These are phyloP conservation scores for Stegodyphus mimosarum DNA, from an alignment of 1,140 invertebrate species.

Conservation along the genomic window DNA sequence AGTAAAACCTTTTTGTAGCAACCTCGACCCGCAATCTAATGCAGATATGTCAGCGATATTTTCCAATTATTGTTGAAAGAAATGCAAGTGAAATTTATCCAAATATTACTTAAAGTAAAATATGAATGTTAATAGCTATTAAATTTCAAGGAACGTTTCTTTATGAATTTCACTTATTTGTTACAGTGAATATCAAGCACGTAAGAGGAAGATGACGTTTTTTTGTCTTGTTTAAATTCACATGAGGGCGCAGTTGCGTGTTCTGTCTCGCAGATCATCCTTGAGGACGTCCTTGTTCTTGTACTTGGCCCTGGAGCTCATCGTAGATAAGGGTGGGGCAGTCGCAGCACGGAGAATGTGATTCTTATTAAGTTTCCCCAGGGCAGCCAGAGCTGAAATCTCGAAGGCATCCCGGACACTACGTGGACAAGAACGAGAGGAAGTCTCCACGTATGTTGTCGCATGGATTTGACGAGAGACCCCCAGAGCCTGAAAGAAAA, in stretches of 20 bases:
- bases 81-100: too few relatives aligned
- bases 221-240: slow-evolving; percentile 1
- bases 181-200: too few relatives aligned
- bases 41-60: too few relatives aligned
- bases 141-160: too few relatives aligned
- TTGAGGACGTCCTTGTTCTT: slow-evolving; percentile 42
- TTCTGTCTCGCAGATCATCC: slow-evolving; percentile 40
- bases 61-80: too few relatives aligned
- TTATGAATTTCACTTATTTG: too few relatives aligned
- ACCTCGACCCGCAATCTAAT: too few relatives aligned
- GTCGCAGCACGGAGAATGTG: slow-evolving; percentile 69
- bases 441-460: slow-evolving; percentile 77
- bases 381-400: slow-evolving; percentile 75
- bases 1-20: too few relatives aligned
- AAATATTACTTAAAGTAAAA: too few relatives aligned
- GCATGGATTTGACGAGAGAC: slow-evolving; percentile 75
- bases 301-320: slow-evolving; percentile 6
- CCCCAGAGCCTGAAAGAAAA: slow-evolving; percentile 69
- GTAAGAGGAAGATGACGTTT: too few relatives aligned
- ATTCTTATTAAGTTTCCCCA: slow-evolving; percentile 75
- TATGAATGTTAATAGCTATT: too few relatives aligned
- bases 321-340: neutral
- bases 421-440: slow-evolving; percentile 73
- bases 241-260: slow-evolving; percentile 54
- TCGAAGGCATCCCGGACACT: slow-evolving; percentile 76